A percentile compares a stretch with the other conserved stretches of the same genome.
Conservation (phyloP, 2,888 invertebrate genomes). For the Drosophila robusta region DNA sequence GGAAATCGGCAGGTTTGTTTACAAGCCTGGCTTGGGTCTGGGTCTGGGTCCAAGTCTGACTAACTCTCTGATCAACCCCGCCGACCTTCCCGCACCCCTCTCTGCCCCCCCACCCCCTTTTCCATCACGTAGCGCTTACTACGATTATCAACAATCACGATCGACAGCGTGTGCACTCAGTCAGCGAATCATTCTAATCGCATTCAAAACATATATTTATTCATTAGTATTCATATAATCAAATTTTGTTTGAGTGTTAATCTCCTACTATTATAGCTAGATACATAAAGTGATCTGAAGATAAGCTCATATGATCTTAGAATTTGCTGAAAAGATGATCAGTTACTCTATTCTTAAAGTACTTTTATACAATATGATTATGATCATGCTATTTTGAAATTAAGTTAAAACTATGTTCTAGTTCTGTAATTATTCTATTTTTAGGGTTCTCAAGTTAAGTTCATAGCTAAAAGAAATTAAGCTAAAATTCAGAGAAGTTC, state of each 20-base stretch:
- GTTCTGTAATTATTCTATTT: no score
- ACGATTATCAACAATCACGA: conserved; percentile 40
- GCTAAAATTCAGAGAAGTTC: no score
- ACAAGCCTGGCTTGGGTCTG: neutral
- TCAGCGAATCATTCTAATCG: conserved; percentile 25
- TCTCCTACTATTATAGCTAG: neutral
- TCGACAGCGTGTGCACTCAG: conserved; percentile 28
- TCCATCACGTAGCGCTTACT: neutral
- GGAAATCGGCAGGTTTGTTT: conserved; percentile 24
- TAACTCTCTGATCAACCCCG: conserved; percentile 9
- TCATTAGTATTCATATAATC: conserved; percentile 10
- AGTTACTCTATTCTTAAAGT: neutral
- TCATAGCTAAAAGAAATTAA: no score
- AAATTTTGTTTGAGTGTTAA: neutral
- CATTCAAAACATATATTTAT: conserved; percentile 4
- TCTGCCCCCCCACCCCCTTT: neutral
- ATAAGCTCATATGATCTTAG: no score
- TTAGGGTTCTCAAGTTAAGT: no score
- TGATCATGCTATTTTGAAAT: no score
- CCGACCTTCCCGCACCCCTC: conserved; percentile 5
- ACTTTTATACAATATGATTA: no score
- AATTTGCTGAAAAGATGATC: neutral
- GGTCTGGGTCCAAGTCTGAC: conserved; percentile 26
- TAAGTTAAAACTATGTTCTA: no score
- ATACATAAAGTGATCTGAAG: neutral